Evolutionary conservation across 1,140 invertebrate genomes (phyloP).

Genomic region (Littorina saxatilis): DNA sequence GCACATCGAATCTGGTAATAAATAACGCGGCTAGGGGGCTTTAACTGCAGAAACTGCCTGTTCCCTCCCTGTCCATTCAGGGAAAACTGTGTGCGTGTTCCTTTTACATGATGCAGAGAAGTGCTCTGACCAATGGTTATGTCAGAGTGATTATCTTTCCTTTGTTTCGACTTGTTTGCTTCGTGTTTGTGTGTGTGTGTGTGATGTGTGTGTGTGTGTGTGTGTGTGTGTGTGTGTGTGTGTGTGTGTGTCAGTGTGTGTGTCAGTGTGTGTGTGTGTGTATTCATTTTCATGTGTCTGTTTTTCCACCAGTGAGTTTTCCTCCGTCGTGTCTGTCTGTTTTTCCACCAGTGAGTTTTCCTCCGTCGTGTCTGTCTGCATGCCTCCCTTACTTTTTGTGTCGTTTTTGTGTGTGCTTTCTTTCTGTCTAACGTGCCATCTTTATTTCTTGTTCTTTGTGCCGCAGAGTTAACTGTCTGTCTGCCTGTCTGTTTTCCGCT

Average conservation of each 20-base stretch:
- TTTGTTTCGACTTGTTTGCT: background rate
- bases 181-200: too few species aligned
- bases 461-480: too few species aligned
- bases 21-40: background rate
- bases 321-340: too few species aligned
- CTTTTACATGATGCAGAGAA: too few species aligned
- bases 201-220: background rate
- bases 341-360: too few species aligned
- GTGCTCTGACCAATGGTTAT: background rate
- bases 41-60: background rate
- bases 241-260: background rate
- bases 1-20: background rate
- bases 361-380: too few species aligned
- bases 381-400: too few species aligned
- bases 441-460: too few species aligned
- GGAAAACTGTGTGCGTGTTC: background rate
- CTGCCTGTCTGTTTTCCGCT: too few species aligned
- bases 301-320: background rate
- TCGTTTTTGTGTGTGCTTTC: too few species aligned
- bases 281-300: background rate
- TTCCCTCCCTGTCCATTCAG: background rate
- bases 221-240: slow-evolving; percentile 2
- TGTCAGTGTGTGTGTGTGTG: slow-evolving; percentile 2
- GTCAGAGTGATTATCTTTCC: background rate
- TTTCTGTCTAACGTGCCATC: too few species aligned